These are phyloP conservation scores for Dolomedes plantarius DNA, from an alignment of 2,888 invertebrate species.

Conservation along the genomic window DNA sequence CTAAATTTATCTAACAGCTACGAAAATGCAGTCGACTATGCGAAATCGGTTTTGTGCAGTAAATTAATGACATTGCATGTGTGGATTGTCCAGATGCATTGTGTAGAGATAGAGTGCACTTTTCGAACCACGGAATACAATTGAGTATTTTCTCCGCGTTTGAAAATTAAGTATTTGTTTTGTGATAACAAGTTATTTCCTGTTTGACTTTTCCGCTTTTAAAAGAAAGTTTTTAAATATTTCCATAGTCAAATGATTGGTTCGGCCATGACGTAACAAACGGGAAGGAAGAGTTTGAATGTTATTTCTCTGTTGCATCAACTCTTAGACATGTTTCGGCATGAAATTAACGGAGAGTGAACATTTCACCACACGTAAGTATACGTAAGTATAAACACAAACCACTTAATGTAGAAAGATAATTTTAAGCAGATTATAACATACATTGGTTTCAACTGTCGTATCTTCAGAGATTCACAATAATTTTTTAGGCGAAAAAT, in stretches of 20 bases:
- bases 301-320: slow-evolving; percentile 23
- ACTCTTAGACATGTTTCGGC: not conserved
- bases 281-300: slow-evolving; percentile 26
- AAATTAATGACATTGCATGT: not conserved
- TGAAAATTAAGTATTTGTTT: not conserved
- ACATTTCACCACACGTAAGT: not conserved
- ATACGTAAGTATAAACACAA: no score
- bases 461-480: not conserved
- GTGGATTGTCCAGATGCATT: not conserved
- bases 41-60: slow-evolving; percentile 60
- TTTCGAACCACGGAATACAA: not conserved
- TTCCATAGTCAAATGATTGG: not conserved
- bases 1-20: slow-evolving; percentile 61
- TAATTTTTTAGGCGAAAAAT: slow-evolving; percentile 48
- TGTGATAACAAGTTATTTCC: no score
- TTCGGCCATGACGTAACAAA: slow-evolving; percentile 60
- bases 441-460: no score
- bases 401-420: not conserved
- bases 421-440: not conserved
- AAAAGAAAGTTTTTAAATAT: not conserved
- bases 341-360: not conserved
- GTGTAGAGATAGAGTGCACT: not conserved
- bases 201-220: not conserved
- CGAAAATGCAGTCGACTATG: slow-evolving; percentile 57
- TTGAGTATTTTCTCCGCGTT: not conserved